Evolutionary conservation across 2,888 invertebrate genomes (phyloP), one percentile per base, ranked within the genome.

Genomic region (Dorcus parallelipipedus): DNA sequence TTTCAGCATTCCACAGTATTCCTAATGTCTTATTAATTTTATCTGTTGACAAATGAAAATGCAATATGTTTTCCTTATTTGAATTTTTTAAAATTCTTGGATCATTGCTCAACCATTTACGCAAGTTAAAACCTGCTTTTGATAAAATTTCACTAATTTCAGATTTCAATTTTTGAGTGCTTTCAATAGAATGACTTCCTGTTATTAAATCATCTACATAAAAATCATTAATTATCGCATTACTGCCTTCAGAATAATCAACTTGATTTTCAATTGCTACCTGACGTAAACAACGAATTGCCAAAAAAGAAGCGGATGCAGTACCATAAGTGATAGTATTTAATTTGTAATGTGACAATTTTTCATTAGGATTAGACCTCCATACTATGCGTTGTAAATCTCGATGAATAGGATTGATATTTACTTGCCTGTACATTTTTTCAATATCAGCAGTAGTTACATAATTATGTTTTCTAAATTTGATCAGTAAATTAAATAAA

Each of bases 351-450:
- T 23, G n/a, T 14, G 41, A 23, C 38, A 54, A 54, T 10, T 58
- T 43, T n/a, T 64, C 59, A 43, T 64, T 26, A 3, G 62, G 51
- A 23, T 50, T 49, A 9, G 14, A 9, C n/a, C 72, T 49, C 76
- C 76, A 77, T 2, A 78, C 48, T 5, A 79, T 75, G 4, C 69
- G 52, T 47, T 76, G 75, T 5, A 69, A 66, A 10, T 67, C 39
- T 17, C 68, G 52, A 49, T 77, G 69, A 2, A 59, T 56, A 0
- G 58, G 49, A n/a, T 67, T 53, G 1, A 76, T 53, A 1, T 39
- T 8, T 10, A 75, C 67, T 58, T 75, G n/a, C n/a, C n/a, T n/a
- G 56, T 71, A 76, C 72, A 76, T 76, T 61, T 77, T 76, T 14
- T 64, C 67, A 8, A 78, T 71, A 55, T 77, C 76, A 0, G 71